Evolutionary conservation across 2,888 invertebrate genomes (phyloP).

Genomic region (Scaptomyza parva): DNA sequence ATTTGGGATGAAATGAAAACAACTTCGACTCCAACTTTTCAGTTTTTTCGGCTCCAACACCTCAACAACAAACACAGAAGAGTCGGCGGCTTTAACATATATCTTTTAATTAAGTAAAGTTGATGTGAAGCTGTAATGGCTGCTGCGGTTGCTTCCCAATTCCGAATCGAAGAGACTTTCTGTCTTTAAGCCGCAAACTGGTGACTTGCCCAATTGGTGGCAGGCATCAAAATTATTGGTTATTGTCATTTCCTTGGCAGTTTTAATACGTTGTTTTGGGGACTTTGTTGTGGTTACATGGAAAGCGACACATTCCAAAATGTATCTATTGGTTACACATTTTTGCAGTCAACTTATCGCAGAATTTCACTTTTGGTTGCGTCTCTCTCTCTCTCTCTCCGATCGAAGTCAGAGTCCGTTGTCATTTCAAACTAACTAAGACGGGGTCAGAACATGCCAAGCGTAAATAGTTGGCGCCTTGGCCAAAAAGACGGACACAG

Average conservation of each 20-base stretch:
- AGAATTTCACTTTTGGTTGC: constrained; percentile 63
- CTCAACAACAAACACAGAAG: constrained; percentile 4
- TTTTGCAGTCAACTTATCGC: constrained; percentile 21
- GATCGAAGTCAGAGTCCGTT: constrained; percentile 16
- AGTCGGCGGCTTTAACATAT: constrained; percentile 48
- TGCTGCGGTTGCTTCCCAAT: constrained; percentile 12
- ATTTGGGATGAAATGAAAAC: constrained; percentile 41
- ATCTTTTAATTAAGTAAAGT: constrained; percentile 63
- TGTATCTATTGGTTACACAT: constrained; percentile 41
- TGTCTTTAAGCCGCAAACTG: constrained; percentile 17
- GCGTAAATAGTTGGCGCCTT: constrained; percentile 57
- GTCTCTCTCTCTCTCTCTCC: too few relatives aligned
- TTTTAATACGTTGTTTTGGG: constrained; percentile 32
- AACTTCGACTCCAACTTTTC: constrained; percentile 23
- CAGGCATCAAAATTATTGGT: constrained; percentile 56
- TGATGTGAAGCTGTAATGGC: constrained; percentile 20
- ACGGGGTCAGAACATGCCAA: constrained; percentile 59
- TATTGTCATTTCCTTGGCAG: constrained; percentile 59
- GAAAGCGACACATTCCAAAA: constrained; percentile 47
- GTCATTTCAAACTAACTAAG: neutral
- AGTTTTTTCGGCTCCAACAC: constrained; percentile 34
- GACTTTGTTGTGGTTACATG: constrained; percentile 55
- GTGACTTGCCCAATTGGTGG: constrained; percentile 32
- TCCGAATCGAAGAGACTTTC: constrained; percentile 22
- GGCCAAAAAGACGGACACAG: constrained; percentile 30